Evolutionary conservation across 2,888 invertebrate genomes (phyloP).

Genomic region (Platycnemis pennipes): DNA sequence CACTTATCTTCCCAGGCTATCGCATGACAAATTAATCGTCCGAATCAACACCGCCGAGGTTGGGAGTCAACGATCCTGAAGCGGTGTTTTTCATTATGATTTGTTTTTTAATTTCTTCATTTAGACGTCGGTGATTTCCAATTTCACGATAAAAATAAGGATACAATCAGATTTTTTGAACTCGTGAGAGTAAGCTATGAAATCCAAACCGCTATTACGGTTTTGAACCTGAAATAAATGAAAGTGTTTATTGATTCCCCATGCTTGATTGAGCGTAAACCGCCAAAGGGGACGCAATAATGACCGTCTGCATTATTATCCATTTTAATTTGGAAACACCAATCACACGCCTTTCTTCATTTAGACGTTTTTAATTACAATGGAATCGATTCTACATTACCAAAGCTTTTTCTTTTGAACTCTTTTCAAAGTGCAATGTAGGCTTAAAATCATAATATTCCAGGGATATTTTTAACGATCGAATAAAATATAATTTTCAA

Average conservation of each 20-base stretch:
- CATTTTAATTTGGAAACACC: not conserved
- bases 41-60: too few species aligned
- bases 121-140: not conserved
- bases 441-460: too few species aligned
- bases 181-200: not conserved
- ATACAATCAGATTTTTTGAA: not conserved
- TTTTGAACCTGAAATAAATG: not conserved
- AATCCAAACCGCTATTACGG: not conserved
- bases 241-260: not conserved
- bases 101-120: too few species aligned
- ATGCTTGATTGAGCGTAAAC: constrained; percentile 10
- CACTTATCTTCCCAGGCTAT: too few species aligned
- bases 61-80: too few species aligned
- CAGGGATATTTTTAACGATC: too few species aligned
- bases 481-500: too few species aligned
- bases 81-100: too few species aligned
- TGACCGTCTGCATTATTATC: not conserved
- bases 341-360: not conserved
- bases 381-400: not conserved
- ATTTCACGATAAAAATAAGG: not conserved
- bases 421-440: too few species aligned
- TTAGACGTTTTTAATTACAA: not conserved
- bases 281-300: not conserved
- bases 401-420: too few species aligned
- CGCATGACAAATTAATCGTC: too few species aligned